These are phyloP conservation scores for Ictalurus punctatus DNA, from an alignment of 2,113 vertebrate species.

Conservation along the genomic window DNA sequence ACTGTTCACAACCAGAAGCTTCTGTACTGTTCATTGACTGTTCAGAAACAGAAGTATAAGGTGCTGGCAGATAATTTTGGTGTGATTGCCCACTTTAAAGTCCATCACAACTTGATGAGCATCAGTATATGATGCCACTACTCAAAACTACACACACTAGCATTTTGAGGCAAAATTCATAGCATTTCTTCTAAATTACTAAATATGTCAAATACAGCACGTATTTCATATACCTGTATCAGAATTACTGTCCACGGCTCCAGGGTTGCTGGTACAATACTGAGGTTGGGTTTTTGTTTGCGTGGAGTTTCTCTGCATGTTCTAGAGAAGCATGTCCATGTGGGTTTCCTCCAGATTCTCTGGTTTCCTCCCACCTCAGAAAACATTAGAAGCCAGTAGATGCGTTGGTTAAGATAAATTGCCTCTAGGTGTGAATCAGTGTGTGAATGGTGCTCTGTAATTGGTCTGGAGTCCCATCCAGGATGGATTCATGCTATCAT, in stretches of 20 bases:
- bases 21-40: not conserved
- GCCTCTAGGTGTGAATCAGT: not conserved
- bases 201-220: not conserved
- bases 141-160: not conserved
- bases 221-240: not conserved
- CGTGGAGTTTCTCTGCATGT: not conserved
- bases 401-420: not conserved
- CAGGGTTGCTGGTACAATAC: not conserved
- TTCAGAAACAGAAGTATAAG: not conserved
- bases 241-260: not conserved
- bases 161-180: not conserved
- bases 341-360: not conserved
- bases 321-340: not conserved
- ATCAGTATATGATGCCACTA: not conserved
- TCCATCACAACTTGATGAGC: not conserved
- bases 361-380: not conserved
- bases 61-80: not conserved
- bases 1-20: not conserved
- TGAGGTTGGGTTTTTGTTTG: not conserved
- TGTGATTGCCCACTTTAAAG: not conserved
- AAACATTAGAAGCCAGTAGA: not conserved
- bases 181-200: not conserved
- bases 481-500: slow-evolving; percentile 32
- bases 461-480: not conserved
- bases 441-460: not conserved